phyloP scores from a whole-genome alignment of 2,113 vertebrate species.

The Enhydra lutris region DNA sequence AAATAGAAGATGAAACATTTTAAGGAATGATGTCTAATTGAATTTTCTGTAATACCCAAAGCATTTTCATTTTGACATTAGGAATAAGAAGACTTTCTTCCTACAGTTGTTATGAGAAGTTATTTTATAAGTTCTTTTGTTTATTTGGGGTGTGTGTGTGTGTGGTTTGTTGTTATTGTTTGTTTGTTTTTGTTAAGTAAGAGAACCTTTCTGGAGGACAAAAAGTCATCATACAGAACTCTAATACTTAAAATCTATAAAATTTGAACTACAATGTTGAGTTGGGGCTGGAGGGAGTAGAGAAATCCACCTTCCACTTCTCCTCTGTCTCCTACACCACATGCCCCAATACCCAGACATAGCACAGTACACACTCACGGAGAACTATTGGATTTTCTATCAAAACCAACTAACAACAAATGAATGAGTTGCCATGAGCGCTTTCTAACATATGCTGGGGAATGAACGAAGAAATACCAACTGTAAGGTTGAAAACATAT shows the following conservation, averaged over 20 bases:
- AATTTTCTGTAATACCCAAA: not conserved
- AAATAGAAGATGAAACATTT: not conserved
- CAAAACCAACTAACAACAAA: not conserved
- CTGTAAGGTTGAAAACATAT: not conserved
- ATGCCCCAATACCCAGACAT: rapidly evolving
- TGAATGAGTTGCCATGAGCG: not conserved
- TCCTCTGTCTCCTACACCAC: too few relatives aligned
- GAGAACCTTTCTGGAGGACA: not conserved
- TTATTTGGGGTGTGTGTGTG: not conserved
- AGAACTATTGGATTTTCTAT: not conserved
- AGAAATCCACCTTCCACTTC: not conserved
- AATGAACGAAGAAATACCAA: not conserved
- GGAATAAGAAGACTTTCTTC: not conserved
- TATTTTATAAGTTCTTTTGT: not conserved
- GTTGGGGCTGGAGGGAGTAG: not conserved
- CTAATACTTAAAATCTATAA: not conserved
- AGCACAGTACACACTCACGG: not conserved
- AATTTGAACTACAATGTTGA: not conserved
- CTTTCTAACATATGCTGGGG: not conserved
- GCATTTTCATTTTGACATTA: constrained; percentile 35
- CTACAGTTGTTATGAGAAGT: not conserved
- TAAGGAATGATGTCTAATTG: not conserved
- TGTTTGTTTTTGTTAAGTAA: not conserved
- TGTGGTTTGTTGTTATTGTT: too few relatives aligned
- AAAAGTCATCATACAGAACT: not conserved